Percentiles rank a stretch among this genome's conserved stretches.
Evolutionary conservation across 1,140 invertebrate species (phyloP).

Genomic region (Bacillus rossius): DNA sequence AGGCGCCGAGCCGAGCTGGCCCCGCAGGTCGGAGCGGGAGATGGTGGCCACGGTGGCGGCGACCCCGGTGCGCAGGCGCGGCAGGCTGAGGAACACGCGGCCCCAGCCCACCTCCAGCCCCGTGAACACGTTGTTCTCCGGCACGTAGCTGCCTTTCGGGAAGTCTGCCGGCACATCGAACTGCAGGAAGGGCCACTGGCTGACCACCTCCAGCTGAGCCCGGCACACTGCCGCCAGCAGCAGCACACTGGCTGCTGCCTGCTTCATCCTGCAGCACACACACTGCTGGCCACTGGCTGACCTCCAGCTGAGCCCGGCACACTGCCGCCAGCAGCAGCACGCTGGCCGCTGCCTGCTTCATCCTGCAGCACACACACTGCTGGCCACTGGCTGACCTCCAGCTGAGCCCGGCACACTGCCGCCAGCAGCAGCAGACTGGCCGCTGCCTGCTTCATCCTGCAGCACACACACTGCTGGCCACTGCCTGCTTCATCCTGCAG

Average conservation of each 20-base stretch:
- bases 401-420: background rate
- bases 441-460: background rate
- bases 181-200: conserved; percentile 65
- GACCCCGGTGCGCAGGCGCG: conserved; percentile 62
- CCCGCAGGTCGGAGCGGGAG: conserved; percentile 42
- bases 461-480: conserved; percentile 51
- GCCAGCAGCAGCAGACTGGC: background rate
- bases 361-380: too few species aligned
- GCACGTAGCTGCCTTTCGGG: conserved; percentile 31
- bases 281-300: conserved; percentile 69
- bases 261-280: background rate
- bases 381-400: conserved; percentile 72
- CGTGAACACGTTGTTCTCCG: conserved; percentile 65
- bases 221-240: background rate
- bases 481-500: conserved; percentile 53
- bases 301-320: conserved; percentile 43
- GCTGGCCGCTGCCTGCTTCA: background rate
- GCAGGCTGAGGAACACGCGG: conserved; percentile 64
- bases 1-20: background rate
- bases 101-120: conserved; percentile 64
- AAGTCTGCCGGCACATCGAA: conserved; percentile 59
- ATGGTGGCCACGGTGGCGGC: conserved; percentile 64
- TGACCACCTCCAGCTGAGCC: conserved; percentile 53
- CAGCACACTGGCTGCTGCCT: background rate
- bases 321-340: background rate